These are phyloP conservation scores for Malurus splendens DNA, from an alignment of 2,797 vertebrate species.

Conservation along the genomic window DNA sequence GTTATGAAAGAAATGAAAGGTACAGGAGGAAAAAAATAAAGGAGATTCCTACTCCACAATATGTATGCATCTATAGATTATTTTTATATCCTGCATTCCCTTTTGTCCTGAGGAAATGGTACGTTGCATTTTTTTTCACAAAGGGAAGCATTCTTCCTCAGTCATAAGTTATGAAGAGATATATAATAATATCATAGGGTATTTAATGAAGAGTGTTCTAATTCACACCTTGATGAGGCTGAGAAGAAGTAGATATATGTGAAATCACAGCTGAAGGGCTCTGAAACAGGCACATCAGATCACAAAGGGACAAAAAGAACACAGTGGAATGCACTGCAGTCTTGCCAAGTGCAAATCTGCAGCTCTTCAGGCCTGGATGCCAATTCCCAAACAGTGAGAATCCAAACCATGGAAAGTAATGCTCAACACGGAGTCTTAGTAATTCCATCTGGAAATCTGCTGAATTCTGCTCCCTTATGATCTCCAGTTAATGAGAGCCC, in stretches of 20 bases:
- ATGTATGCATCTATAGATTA: neutral
- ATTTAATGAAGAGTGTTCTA: neutral
- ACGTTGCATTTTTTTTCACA: neutral
- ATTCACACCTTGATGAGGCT: neutral
- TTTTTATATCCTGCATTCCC: neutral
- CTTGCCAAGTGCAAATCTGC: neutral
- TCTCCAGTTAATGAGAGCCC: neutral
- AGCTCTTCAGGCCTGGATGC: neutral
- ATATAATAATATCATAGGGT: neutral
- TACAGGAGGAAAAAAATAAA: neutral
- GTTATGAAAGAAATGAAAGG: neutral
- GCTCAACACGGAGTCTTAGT: fast-evolving
- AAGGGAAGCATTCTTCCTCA: neutral
- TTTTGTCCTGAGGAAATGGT: neutral
- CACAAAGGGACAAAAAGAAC: neutral
- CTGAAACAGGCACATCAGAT: neutral
- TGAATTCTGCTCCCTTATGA: neutral
- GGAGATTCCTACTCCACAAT: neutral
- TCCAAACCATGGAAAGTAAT: neutral
- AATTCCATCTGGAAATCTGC: neutral
- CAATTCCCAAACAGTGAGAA: neutral
- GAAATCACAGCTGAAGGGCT: neutral
- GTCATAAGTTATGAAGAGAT: neutral
- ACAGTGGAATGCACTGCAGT: neutral
- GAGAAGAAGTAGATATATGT: neutral